phyloP scores from a whole-genome alignment of 2,113 vertebrate species.

The Scytalopus superciliaris region DNA sequence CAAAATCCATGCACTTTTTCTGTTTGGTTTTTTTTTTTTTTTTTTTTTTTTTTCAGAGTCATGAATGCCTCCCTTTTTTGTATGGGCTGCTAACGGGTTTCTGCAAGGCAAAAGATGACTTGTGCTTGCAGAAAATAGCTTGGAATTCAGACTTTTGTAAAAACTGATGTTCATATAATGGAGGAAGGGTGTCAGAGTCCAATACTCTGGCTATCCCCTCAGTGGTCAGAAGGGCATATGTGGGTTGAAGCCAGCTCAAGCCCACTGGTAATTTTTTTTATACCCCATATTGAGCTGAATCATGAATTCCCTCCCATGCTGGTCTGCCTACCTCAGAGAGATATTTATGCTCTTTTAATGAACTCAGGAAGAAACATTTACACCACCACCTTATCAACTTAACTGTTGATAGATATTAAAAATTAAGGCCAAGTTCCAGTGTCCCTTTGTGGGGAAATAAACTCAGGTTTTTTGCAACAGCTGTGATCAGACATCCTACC shows the following conservation, averaged over 20 bases:
- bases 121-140: background rate
- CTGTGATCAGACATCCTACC: background rate
- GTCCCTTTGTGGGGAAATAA: background rate
- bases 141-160: background rate
- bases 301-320: background rate
- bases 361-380: background rate
- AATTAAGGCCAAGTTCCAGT: background rate
- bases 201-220: background rate
- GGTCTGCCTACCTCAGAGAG: background rate
- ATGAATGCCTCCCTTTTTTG: background rate
- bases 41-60: background rate
- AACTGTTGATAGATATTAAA: background rate
- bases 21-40: background rate
- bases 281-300: background rate
- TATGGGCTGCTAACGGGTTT: background rate
- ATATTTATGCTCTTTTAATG: background rate
- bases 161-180: background rate
- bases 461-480: background rate
- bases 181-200: background rate
- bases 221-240: background rate
- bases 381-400: background rate
- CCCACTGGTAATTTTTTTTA: background rate
- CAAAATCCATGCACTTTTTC: background rate
- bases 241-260: background rate
- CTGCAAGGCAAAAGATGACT: background rate